Evolutionary conservation across 2,888 invertebrate species (phyloP).

Genomic region (Electrophaes corylata): DNA sequence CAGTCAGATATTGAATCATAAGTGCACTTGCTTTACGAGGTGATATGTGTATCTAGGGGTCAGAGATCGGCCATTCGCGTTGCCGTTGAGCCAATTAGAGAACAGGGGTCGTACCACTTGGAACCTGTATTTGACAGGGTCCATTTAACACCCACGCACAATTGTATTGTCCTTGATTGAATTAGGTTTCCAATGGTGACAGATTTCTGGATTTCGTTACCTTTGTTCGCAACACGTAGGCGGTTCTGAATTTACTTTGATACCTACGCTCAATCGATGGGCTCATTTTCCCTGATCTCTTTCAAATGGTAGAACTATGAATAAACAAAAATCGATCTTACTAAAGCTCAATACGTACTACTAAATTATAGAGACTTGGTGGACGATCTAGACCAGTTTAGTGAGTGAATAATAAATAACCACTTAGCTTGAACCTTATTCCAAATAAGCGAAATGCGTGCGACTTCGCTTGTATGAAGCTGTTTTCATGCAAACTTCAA

Average conservation of each 20-base stretch:
- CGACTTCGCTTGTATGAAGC: no score
- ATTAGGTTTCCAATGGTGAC: slow-evolving; percentile 14
- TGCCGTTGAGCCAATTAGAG: slow-evolving; percentile 67
- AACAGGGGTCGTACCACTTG: slow-evolving; percentile 66
- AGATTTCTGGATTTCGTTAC: slow-evolving; percentile 14
- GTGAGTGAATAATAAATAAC: slow-evolving; percentile 15
- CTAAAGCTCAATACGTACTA: not conserved
- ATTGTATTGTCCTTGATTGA: slow-evolving; percentile 32
- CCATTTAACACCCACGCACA: slow-evolving; percentile 67
- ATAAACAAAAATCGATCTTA: not conserved
- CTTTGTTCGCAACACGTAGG: slow-evolving; percentile 6
- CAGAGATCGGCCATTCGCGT: slow-evolving; percentile 79
- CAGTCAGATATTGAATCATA: slow-evolving; percentile 41
- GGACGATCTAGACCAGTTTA: not conserved
- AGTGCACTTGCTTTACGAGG: slow-evolving; percentile 47
- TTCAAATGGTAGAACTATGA: not conserved
- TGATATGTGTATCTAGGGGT: slow-evolving; percentile 74
- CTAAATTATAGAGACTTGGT: not conserved
- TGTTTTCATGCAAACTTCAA: no score
- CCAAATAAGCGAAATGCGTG: no score
- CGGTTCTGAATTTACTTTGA: slow-evolving; percentile 1
- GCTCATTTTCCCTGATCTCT: not conserved
- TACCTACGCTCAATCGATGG: not conserved
- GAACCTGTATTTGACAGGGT: slow-evolving; percentile 64
- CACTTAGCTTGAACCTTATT: slow-evolving; percentile 1